Evolutionary conservation across 2,797 vertebrate species (phyloP).

Genomic region (Ceryle rudis): DNA sequence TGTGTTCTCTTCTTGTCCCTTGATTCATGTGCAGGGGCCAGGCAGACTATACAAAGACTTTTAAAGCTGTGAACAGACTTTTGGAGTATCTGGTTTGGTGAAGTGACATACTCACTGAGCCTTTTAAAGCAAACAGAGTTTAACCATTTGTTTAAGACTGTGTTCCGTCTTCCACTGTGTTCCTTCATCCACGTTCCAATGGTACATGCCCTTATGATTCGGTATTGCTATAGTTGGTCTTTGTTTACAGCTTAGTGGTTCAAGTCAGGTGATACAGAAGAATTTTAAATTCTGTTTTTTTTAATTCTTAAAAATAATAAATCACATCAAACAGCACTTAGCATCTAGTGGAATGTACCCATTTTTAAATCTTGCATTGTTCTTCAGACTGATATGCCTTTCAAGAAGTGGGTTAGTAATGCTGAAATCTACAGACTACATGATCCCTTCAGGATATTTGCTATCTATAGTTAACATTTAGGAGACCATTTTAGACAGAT

Average conservation of each 20-base stretch:
- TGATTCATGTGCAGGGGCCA: neutral
- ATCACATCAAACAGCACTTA: neutral
- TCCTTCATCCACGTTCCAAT: neutral
- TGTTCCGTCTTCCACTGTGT: neutral
- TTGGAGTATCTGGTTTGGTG: neutral
- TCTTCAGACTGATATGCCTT: neutral
- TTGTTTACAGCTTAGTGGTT: neutral
- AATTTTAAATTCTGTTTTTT: neutral
- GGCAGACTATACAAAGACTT: neutral
- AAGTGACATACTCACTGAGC: neutral
- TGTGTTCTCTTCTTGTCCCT: neutral
- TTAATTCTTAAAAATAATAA: neutral
- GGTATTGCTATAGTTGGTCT: rapidly evolving
- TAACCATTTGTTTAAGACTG: neutral
- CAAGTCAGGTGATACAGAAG: neutral
- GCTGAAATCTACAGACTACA: neutral
- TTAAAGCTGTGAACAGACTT: neutral
- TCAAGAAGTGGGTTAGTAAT: neutral
- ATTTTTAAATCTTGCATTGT: neutral
- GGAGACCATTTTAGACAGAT: neutral
- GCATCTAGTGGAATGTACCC: neutral
- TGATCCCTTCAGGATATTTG: neutral
- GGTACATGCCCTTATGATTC: neutral
- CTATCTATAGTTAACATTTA: neutral
- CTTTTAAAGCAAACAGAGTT: neutral